A percentile compares a stretch with the other conserved stretches of the same genome.
These are phyloP conservation scores for Alca torda DNA, from an alignment of 2,797 vertebrate species.

Conservation along the genomic window DNA sequence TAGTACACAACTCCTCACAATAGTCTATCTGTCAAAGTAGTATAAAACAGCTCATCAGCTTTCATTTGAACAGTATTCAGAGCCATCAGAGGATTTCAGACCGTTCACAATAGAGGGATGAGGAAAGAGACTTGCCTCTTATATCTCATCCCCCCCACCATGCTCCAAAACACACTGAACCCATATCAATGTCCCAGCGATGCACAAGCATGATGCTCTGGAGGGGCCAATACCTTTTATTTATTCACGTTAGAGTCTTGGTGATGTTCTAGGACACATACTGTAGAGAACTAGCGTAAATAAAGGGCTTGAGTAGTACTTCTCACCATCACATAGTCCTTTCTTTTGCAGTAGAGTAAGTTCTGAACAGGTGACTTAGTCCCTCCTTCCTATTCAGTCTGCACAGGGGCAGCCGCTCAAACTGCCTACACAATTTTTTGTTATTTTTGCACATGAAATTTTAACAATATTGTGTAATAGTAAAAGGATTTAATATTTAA, in stretches of 20 bases:
- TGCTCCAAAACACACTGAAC: not conserved
- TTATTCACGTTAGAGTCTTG: not conserved
- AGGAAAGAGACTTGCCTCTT: not conserved
- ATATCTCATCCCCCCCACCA: not conserved
- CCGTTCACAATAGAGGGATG: rapidly evolving
- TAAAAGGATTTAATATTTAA: not conserved
- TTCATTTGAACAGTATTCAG: not conserved
- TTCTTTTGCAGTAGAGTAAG: not conserved
- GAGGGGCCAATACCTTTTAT: not conserved
- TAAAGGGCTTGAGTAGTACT: not conserved
- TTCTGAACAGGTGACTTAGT: not conserved
- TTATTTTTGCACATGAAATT: not conserved
- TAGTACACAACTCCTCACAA: not conserved
- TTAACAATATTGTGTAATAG: not conserved
- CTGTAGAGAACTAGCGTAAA: not conserved
- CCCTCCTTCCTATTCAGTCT: not conserved
- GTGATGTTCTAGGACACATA: not conserved
- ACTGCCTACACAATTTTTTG: not conserved
- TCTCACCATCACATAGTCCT: not conserved
- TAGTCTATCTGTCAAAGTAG: not conserved
- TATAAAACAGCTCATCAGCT: not conserved
- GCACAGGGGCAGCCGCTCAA: not conserved
- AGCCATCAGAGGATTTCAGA: not conserved
- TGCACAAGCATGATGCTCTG: not conserved
- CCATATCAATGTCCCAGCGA: not conserved